Conservation (phyloP, 2,888 invertebrate species). For the Hartigia nigra region DNA sequence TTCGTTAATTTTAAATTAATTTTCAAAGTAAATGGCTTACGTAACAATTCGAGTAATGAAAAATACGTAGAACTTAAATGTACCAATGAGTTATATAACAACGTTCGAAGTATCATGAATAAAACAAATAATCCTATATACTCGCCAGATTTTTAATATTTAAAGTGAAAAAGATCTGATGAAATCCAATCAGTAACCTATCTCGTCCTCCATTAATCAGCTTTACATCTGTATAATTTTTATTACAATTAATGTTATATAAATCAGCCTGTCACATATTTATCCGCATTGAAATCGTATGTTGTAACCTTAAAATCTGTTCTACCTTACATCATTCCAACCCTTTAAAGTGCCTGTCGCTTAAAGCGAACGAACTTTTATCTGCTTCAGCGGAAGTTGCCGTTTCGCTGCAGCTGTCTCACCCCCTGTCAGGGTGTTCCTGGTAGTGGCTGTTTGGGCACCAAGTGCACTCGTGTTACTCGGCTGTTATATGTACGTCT, state of each 20-base stretch:
- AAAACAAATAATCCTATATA: not conserved
- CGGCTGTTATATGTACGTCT: constrained; percentile 74
- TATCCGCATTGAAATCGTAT: not conserved
- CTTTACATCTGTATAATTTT: not conserved
- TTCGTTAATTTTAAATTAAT: not conserved
- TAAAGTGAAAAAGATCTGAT: not conserved
- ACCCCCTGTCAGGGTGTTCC: constrained; percentile 69
- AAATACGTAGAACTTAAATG: not conserved
- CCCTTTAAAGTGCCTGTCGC: not conserved
- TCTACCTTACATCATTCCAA: not conserved
- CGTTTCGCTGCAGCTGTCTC: constrained; percentile 68
- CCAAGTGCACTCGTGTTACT: constrained; percentile 71
- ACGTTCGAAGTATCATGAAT: not conserved
- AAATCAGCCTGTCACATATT: not conserved
- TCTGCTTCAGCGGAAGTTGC: constrained; percentile 65
- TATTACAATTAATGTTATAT: not conserved
- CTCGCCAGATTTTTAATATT: not conserved
- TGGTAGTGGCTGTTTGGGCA: constrained; percentile 72
- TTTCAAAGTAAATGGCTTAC: not conserved
- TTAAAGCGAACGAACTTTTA: constrained; percentile 4
- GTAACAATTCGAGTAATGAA: not conserved
- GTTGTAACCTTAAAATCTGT: not conserved
- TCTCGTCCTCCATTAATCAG: not conserved
- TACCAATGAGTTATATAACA: not conserved
- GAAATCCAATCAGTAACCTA: not conserved